Evolutionary conservation across 2,113 vertebrate species (phyloP), one percentile per base, ranked within the genome.

Genomic region (Ardeotis arabs): DNA sequence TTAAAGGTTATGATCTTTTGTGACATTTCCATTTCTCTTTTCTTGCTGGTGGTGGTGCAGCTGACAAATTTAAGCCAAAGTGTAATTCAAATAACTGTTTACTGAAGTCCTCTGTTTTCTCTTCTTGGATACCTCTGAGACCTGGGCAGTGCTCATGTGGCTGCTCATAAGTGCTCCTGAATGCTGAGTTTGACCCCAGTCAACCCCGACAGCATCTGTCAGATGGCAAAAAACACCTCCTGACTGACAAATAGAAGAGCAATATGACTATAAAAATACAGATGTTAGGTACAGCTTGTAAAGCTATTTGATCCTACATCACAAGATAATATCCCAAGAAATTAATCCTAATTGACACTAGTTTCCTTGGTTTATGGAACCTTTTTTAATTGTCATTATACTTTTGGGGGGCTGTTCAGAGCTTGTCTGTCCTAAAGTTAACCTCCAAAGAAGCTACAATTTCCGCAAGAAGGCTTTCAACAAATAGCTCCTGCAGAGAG

Each of bases 1-100:
- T 96, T 77, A 97, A 97, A 97, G 89, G 89, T 92, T 89, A 76
- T 8, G 72, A 41, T 73, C 73, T 95, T 86, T 44, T 29, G 33
- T 83, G 95, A 76, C 91, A 91, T 96, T 97, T 95, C 68, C 60
- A 17, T 24, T 78, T 85, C 83, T 76, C 55, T 92, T 24, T 50
- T 80, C 82, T 86, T 70, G 66, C 90, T 93, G 84, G 3, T 79
- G 87, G 73, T 95, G 77, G 50, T 95, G 76, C 63, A 68, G 79
- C 84, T 92, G 87, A 83, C 92, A 95, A 90, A 80, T 29, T 18
- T 75, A 69, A 90, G 89, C 5, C 80, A 85, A 83, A 92, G 75
- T 31, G 52, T 72, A 93, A 96, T 89, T 63, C 2, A 41, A 93
- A 53, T 73, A 58, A 67, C 62, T 90, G 47, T 17, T 91, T 82